Evolutionary conservation across 2,113 vertebrate genomes (phyloP), one percentile per base, ranked within the genome.

Genomic region (Colinus virginianus): DNA sequence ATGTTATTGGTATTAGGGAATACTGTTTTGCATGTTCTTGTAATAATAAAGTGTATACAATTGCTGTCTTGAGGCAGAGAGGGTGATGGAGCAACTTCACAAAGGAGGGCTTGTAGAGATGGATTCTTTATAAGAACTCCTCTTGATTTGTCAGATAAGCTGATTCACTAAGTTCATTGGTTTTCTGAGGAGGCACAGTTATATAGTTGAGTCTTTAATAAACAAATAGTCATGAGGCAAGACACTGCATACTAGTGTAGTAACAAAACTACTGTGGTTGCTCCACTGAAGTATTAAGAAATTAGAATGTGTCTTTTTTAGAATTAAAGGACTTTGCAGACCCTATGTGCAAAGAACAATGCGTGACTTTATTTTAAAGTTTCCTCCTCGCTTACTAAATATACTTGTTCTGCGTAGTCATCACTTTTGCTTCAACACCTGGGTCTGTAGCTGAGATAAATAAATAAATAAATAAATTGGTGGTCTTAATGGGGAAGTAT

Each of bases 401-500:
- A 51, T 18, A 56, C 25, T 61, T 4, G 11, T 91, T 90, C 46
- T 94, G 93, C 83, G 58, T 85, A 91, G 89, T 94, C 93, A 92
- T 94, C 78, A 53, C 56, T 95, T 94, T 94, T 91, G 9, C 71
- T 90, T 80, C 49, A 67, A 51, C 75, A 85, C 84, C 63, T 87
- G 92, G 49, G 64, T 63, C n/a, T 89, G 15, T 83, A 89, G 32
- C 30, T 87, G 26, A 14, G 4, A 26, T 8, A 51, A 51, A 11
- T 14, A 51, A 28, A 51, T 26, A 28, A 51, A 28, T 9, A 53
- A 17, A 17, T 9, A 6, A 53, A 68, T 48, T 40, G 38, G 51
- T 90, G 64, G 51, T 83, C 91, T 80, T 93, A 83, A 94, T 90
- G 43, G 46, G 91, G 91, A 96, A 96, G 93, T 96, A 53, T 56